Base-by-base conservation (phyloP, 1,140 invertebrate species). In the Conus ventricosus region DNA sequence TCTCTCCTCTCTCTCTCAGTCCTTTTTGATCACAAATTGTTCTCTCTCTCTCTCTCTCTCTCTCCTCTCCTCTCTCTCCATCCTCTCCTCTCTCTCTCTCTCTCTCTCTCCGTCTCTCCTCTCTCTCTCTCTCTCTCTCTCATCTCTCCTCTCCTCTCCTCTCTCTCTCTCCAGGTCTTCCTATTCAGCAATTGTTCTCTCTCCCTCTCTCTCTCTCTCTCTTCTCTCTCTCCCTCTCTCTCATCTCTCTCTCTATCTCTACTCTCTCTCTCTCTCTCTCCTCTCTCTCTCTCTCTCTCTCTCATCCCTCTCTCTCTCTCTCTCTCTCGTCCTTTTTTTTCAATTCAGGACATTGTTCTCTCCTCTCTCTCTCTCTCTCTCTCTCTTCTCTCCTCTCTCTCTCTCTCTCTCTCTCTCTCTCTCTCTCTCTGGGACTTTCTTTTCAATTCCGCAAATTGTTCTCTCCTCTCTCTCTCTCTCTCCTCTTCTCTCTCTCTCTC, bases 301-400 rank as follows among this genome's bases (percentile, higher is more conserved):
- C 23, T 51, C 3, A 0, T 82, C 1, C 54, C 15, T 15, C 57
- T 60, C 57, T 15, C 57, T 60, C 8, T 60, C 57, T 15, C 17
- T n/a, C 75, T 67, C 82, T 86, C 54, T 25, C 54, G n/a, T n/a
- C 75, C 75, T 78, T 7, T n/a, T 20, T 78, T 13, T 11, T 15
- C n/a, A 78, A n/a, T n/a, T n/a, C n/a, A n/a, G n/a, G n/a, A n/a
- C n/a, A n/a, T n/a, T n/a, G n/a, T n/a, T 75, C 39, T 85, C 54
- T 75, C 39, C n/a, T 85, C 51, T n/a, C 11, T 25, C 11, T n/a
- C 83, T 84, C 17, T 55, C 17, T 13, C 71, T 75, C 71, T 75
- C 13, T n/a, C 71, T 54, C 54, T 17, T 60, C 84, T 85, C 84
- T 85, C 84, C 54, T 57, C 54, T 60, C n/a, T n/a, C n/a, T n/a